Evolutionary conservation across 2,888 invertebrate species (phyloP), one percentile per base, ranked within the genome.

Genomic region (Epistrophe grossulariae): DNA sequence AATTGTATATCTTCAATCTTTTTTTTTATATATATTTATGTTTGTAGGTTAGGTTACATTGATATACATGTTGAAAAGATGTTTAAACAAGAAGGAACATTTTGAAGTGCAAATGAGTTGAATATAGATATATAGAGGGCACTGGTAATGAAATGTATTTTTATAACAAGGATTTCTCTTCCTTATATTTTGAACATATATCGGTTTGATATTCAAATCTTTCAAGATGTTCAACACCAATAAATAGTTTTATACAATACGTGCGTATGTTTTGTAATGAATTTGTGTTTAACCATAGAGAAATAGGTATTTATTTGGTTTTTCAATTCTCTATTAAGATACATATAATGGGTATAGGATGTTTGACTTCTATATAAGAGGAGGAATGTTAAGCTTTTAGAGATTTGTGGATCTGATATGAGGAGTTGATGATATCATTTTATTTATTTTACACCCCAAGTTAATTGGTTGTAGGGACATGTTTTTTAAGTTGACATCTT

Each of bases 1-100:
- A 68, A 68, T 68, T 68, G 68, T 45, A 19, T 68, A 19, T 68
- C 50, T 38, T 50, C 50, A 35, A 68, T 64, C 45, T 64, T 64
- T 31, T 45, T n/a, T 45, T 4, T n/a, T n/a, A n/a, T n/a, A n/a
- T n/a, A n/a, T n/a, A n/a, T n/a, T n/a, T n/a, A n/a, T n/a, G n/a
- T n/a, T n/a, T n/a, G n/a, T n/a, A n/a, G n/a, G n/a, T n/a, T 24
- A 24, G 24, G 24, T 24, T n/a, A 24, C 24, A 24, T 24, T 24
- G 24, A 24, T 15, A 48, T 2, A 48, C 19, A 24, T 55, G 28
- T 31, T 55, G 13, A 48, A 11, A 31, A 10, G 48, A 48, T 17
- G 17, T 48, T 48, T 7, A 19, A 50, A 31, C 28, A 31, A 68
- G 35, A 68, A 17, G 38, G 35, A 35, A 35, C 9, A 68, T 68